phyloP scores from a whole-genome alignment of 1,140 invertebrate species.

The Drosophila repletoides region DNA sequence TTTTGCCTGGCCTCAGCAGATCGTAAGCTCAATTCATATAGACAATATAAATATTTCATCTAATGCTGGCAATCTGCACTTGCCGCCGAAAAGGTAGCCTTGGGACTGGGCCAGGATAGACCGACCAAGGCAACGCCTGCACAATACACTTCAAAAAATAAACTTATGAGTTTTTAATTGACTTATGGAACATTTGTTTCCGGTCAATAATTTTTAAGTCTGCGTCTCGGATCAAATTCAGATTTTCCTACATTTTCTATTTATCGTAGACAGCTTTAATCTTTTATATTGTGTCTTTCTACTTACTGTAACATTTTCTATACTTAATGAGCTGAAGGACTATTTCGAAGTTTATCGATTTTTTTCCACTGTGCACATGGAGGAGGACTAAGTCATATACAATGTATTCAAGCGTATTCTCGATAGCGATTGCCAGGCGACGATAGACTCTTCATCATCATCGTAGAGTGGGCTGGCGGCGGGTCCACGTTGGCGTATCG shows the following conservation, averaged over 20 bases:
- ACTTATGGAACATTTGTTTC: too few species aligned
- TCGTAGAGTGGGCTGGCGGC: conserved; percentile 50
- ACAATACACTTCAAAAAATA: conserved; percentile 4
- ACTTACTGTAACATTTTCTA: too few species aligned
- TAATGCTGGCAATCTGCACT: conserved; percentile 82
- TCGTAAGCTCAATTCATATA: conserved; percentile 78
- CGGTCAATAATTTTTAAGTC: too few species aligned
- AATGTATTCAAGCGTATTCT: conserved; percentile 5
- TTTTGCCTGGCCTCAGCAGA: conserved; percentile 47
- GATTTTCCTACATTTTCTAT: too few species aligned
- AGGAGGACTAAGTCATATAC: background rate
- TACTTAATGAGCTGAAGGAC: too few species aligned
- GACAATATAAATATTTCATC: conserved; percentile 82
- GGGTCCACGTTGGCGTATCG: conserved; percentile 71
- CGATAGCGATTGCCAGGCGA: conserved; percentile 42
- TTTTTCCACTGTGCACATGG: too few species aligned
- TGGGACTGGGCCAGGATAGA: background rate
- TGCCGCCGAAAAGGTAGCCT: conserved; percentile 43
- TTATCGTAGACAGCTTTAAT: background rate
- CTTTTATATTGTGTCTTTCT: background rate
- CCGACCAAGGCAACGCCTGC: conserved; percentile 11
- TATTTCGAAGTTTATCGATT: too few species aligned
- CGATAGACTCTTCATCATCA: conserved; percentile 67
- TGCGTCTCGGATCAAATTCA: too few species aligned
- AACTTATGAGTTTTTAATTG: too few species aligned